Percentiles rank a stretch among this genome's conserved stretches.
Conservation (phyloP, 2,888 invertebrate genomes). For the Acronicta alni region DNA sequence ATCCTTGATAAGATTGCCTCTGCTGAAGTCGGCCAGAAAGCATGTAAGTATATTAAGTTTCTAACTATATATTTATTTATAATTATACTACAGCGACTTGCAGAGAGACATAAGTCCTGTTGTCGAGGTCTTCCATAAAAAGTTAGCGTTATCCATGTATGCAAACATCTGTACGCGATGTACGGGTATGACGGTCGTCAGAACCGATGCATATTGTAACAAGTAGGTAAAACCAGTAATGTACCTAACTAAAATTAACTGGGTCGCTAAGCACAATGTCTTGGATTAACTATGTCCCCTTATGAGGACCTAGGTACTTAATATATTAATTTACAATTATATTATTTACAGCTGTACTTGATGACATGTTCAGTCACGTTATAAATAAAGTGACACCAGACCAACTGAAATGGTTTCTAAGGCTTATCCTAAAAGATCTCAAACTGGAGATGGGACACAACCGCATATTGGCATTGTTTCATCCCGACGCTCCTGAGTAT, state of each 20-base stretch:
- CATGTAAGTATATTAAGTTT: slow-evolving; percentile 74
- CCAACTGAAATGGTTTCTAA: slow-evolving; percentile 97
- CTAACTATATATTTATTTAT: neutral
- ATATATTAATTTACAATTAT: neutral
- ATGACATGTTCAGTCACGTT: slow-evolving; percentile 91
- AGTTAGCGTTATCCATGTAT: no score
- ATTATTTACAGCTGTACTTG: slow-evolving; percentile 68
- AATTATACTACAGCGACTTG: no score
- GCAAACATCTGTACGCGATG: no score
- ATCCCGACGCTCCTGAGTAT: slow-evolving; percentile 94
- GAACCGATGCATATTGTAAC: no score
- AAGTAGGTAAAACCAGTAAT: no score
- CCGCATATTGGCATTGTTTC: slow-evolving; percentile 92
- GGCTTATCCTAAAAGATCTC: slow-evolving; percentile 96
- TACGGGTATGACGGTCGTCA: no score
- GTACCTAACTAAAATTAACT: no score
- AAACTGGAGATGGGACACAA: slow-evolving; percentile 93
- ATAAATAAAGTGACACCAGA: slow-evolving; percentile 91
- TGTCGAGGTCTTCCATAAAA: no score
- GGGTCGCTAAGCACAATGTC: no score
- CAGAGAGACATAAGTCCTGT: no score
- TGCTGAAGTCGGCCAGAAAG: slow-evolving; percentile 90
- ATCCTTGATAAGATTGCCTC: slow-evolving; percentile 93
- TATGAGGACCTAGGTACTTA: no score
- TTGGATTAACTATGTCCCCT: no score